Base-by-base conservation (phyloP, 2,888 invertebrate genomes). In the Bembecia ichneumoniformis region DNA sequence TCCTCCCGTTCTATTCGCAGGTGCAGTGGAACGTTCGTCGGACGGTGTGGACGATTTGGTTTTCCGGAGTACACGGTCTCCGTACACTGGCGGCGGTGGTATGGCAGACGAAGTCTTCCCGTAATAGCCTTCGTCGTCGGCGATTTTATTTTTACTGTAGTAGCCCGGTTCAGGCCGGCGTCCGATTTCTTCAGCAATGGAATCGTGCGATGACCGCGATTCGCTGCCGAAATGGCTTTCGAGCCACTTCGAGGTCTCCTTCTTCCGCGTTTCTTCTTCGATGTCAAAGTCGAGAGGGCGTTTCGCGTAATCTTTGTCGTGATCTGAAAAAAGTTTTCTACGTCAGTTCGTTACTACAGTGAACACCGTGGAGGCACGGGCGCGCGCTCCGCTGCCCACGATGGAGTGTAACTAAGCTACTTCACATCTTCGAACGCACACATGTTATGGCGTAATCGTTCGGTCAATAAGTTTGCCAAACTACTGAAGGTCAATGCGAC, bases 211-310 rank as follows among this genome's bases (percentile, higher is more conserved):
- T 0, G 94, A 93, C 11, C 92, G 90, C 1, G 94, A 94, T 55
- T 95, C 95, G 71, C 94, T 94, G 48, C 96, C 96, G 69, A 96
- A 96, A 74, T 96, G 96, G 66, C 94, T 93, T 67, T 96, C 96
- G 49, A 96, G 88, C 96, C 96, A 96, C 81, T 95, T 95, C 55
- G 94, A 95, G 0, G 96, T 96, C 83, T 96, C 96, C 58, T 93
- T 92, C 77, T 96, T 96, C 53, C 96, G 90, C 4, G 95, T 95
- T 74, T 95, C 94, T 75, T 96, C 96, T 72, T 96, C 96, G 66
- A 94, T 91, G 69, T 95, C 95, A 64, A 95, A 93, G 77, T 96
- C 95, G 55, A 95, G 80, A 0, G 96, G 95, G 49, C 92, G 91
- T 70, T 93, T 93, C 40, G 94, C 93, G 64, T 95, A 86, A 78